These are phyloP conservation scores for Lutraria lutraria DNA, from an alignment of 2,888 invertebrate genomes.

Conservation along the genomic window DNA sequence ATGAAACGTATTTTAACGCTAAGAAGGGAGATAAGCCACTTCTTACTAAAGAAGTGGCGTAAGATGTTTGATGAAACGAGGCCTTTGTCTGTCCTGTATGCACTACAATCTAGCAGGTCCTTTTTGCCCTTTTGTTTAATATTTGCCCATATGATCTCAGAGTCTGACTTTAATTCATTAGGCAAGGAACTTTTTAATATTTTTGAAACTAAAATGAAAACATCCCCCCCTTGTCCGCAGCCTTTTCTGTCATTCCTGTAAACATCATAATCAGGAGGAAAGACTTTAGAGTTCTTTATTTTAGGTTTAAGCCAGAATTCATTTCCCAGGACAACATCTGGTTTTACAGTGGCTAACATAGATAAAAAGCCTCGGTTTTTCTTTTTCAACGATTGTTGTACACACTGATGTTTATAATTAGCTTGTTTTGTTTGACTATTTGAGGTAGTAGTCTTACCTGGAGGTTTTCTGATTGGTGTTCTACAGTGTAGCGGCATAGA, in stretches of 20 bases:
- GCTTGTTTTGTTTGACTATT: conserved; percentile 33
- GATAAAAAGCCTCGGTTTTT: conserved; percentile 28
- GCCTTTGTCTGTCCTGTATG: too few relatives aligned
- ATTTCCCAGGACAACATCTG: conserved; percentile 49
- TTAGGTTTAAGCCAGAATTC: conserved; percentile 53
- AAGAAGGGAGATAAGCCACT: too few relatives aligned
- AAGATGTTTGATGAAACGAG: too few relatives aligned
- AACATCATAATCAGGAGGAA: conserved; percentile 26
- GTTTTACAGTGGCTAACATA: conserved; percentile 44
- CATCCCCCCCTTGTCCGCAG: conserved; percentile 33
- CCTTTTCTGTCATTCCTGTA: conserved; percentile 48
- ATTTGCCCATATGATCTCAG: conserved; percentile 48
- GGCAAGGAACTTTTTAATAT: conserved; percentile 17
- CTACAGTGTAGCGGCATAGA: not conserved
- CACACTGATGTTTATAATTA: too few relatives aligned
- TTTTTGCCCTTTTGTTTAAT: conserved; percentile 43
- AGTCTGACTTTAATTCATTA: conserved; percentile 46
- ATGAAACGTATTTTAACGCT: too few relatives aligned
- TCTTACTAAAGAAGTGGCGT: too few relatives aligned
- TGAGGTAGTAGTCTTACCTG: conserved; percentile 6
- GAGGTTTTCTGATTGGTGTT: not conserved
- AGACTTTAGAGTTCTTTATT: conserved; percentile 18
- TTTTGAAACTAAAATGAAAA: conserved; percentile 40
- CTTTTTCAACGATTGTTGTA: conserved; percentile 27
- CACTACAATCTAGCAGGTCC: conserved; percentile 27